Conservation (phyloP, 1,140 invertebrate species). For the Dryas iulia region DNA sequence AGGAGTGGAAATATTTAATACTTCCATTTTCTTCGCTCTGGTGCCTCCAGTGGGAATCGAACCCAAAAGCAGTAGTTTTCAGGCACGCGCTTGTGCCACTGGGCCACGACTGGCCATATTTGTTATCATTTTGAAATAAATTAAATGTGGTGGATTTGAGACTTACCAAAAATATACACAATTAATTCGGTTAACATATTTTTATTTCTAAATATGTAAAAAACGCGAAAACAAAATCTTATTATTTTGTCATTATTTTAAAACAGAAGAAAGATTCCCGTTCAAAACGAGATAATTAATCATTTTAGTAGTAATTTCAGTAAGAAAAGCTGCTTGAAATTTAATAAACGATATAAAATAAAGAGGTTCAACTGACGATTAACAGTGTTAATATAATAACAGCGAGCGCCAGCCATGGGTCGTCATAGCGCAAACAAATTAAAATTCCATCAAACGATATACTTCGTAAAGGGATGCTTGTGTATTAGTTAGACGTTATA, state of each 20-base stretch:
- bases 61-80: no score
- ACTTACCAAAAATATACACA: no score
- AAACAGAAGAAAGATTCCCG: no score
- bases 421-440: slow-evolving; percentile 20
- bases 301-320: not conserved
- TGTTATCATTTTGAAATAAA: no score
- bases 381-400: slow-evolving; percentile 3
- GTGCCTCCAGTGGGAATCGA: no score
- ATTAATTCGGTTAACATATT: no score
- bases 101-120: no score
- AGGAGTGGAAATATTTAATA: not conserved
- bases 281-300: not conserved
- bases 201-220: no score
- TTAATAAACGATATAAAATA: not conserved
- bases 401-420: not conserved
- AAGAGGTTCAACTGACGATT: not conserved
- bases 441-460: slow-evolving; percentile 10
- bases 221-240: no score
- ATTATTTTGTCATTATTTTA: no score
- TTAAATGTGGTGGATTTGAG: no score
- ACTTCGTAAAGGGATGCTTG: not conserved
- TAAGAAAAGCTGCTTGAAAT: not conserved
- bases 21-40: not conserved
- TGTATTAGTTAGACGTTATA: not conserved
- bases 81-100: no score